These are phyloP conservation scores for Pteromalus puparum DNA, from an alignment of 1,140 invertebrate genomes.

Conservation along the genomic window DNA sequence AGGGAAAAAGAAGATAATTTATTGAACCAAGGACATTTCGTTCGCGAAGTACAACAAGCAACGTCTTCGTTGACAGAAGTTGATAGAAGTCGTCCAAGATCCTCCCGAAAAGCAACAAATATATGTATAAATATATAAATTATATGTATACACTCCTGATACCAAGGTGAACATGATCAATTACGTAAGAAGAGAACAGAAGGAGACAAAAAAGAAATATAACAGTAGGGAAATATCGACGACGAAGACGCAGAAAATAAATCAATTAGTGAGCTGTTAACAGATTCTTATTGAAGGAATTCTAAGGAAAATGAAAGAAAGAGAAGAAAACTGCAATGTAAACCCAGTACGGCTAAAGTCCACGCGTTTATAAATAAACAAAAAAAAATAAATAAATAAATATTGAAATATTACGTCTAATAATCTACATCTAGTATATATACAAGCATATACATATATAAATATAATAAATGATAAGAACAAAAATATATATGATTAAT, in stretches of 20 bases:
- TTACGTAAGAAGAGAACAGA: constrained; percentile 59
- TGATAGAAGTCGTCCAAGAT: constrained; percentile 50
- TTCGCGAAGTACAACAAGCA: constrained; percentile 34
- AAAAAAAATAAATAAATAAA: constrained; percentile 62
- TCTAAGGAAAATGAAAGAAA: constrained; percentile 36
- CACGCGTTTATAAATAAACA: constrained; percentile 70
- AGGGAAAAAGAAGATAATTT: constrained; percentile 11
- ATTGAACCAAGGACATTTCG: constrained; percentile 24
- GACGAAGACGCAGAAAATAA: constrained; percentile 30
- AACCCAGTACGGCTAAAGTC: constrained; percentile 68
- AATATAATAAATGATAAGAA: constrained; percentile 61
- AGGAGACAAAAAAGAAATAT: constrained; percentile 55
- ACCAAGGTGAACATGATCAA: constrained; percentile 66
- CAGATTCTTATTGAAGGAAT: constrained; percentile 28
- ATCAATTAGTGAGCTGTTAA: background rate
- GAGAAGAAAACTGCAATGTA: constrained; percentile 38
- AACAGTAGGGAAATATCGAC: constrained; percentile 51
- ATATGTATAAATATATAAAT: constrained; percentile 58
- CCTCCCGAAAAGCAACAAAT: constrained; percentile 43
- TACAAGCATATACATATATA: constrained; percentile 64
- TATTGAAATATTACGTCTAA: constrained; percentile 70
- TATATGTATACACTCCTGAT: constrained; percentile 57
- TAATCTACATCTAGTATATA: constrained; percentile 64
- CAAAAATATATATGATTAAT: constrained; percentile 69
- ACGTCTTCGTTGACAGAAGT: constrained; percentile 50